These are phyloP conservation scores for Xenops minutus DNA, from an alignment of 2,797 vertebrate species.

Conservation along the genomic window DNA sequence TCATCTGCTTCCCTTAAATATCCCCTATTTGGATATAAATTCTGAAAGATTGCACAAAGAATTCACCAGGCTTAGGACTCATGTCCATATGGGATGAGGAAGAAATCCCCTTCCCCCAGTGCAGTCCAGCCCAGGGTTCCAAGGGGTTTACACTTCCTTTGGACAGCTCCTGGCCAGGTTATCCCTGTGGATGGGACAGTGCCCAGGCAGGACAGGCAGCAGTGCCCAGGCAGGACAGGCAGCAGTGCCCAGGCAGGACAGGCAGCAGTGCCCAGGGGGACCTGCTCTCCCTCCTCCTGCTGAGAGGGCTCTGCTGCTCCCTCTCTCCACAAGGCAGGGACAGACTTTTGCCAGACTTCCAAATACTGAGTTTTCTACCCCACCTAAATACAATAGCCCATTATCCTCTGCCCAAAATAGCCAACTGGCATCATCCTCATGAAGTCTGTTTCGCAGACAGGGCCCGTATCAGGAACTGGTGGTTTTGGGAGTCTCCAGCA, in stretches of 20 bases:
- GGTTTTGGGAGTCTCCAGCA: neutral
- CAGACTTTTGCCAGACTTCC: neutral
- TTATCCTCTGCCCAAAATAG: neutral
- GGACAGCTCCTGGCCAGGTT: neutral
- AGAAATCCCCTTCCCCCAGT: neutral
- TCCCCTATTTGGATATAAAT: neutral
- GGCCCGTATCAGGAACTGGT: neutral
- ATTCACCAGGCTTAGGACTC: neutral
- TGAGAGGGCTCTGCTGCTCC: neutral
- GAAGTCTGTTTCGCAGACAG: neutral
- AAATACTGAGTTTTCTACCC: neutral
- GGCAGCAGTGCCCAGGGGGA: neutral
- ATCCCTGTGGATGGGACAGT: neutral
- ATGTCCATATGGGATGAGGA: neutral
- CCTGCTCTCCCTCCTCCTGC: neutral
- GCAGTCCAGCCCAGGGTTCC: neutral
- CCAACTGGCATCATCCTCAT: neutral
- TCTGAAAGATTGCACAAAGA: neutral
- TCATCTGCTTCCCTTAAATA: neutral
- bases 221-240: neutral
- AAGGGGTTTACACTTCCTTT: neutral
- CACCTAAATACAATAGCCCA: neutral
- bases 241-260: neutral
- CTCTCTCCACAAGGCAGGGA: neutral
- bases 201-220: neutral